Evolutionary conservation across 1,140 invertebrate species (phyloP), one percentile per base, ranked within the genome.

Genomic region (Ptiloglossa arizonensis): DNA sequence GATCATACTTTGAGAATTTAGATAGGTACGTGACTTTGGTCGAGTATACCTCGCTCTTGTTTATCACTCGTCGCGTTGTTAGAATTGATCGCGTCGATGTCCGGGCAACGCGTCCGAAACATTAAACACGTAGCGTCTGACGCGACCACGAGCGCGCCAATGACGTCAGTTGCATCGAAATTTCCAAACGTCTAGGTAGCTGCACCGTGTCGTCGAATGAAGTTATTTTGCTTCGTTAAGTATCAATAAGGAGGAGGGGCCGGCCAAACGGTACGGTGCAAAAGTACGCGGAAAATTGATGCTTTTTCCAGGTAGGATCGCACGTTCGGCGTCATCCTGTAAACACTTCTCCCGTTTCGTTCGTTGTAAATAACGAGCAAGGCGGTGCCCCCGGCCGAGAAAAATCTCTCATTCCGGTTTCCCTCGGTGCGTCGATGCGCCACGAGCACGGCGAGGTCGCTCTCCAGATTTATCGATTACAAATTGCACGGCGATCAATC

Each of bases 401-500:
- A 86, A 87, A 86, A 82, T 82, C 71, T 69, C 5, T 24, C 57
- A 72, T 73, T 81, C 83, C 74, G 70, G 84, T 87, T 87, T 85
- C 38, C n/a, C 67, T 75, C 54, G 74, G 27, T 48, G 69, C 57
- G 38, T 41, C 56, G 54, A 35, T 44, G 50, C 63, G 62, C 60
- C 35, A 24, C 76, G 68, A 32, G n/a, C 48, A 35, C 38, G 41
- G n/a, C 75, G 79, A 56, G 79, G 62, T 83, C 76, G 81, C 80
- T 83, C 78, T 63, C 56, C 77, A 87, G 87, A 89, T 88, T 89
- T 89, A 89, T 88, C 82, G 87, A 89, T 89, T 88, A 86, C 86
- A 89, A 89, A 89, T 88, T 89, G 86, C 86, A 87, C 80, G 72
- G 82, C 81, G 83, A 88, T 89, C 87, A 84, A 82, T 87, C 87